Conservation (phyloP, 2,113 vertebrate genomes). For the Dissostichus mawsoni region DNA sequence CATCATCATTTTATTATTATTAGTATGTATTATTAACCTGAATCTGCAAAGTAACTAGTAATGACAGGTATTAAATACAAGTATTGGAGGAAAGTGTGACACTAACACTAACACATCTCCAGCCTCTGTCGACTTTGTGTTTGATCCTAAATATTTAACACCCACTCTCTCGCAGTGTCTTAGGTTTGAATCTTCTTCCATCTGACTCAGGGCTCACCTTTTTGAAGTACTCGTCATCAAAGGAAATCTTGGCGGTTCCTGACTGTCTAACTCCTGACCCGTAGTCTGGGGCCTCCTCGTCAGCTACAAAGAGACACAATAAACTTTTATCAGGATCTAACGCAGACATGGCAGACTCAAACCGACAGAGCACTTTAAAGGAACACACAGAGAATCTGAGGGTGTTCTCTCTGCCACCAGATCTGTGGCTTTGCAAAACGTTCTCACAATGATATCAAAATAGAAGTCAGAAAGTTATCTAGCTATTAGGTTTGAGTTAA, state of each 20-base stretch:
- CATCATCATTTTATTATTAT: too few species aligned
- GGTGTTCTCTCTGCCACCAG: conserved; percentile 12
- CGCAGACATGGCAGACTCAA: conserved; percentile 15
- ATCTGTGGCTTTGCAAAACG: conserved; percentile 5
- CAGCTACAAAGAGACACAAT: conserved; percentile 82
- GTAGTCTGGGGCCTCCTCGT: conserved; percentile 98
- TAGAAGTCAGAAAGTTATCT: neutral
- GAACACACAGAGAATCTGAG: conserved; percentile 21
- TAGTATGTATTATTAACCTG: too few species aligned
- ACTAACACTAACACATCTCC: neutral
- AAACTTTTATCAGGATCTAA: conserved; percentile 53
- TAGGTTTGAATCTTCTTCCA: conserved; percentile 27
- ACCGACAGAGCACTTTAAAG: conserved; percentile 42
- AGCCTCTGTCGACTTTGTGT: neutral
- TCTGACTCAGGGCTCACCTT: conserved; percentile 83
- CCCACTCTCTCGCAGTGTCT: neutral
- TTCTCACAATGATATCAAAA: conserved; percentile 8
- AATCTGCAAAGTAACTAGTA: too few species aligned
- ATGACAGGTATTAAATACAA: too few species aligned
- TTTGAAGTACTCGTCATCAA: conserved; percentile 96
- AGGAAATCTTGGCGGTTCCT: conserved; percentile 98
- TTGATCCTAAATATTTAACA: conserved; percentile 10
- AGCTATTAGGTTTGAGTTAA: neutral
- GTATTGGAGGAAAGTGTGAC: too few species aligned
- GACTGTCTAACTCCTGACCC: conserved; percentile 98